Percentiles rank a stretch among this genome's conserved stretches.
Evolutionary conservation across 1,140 invertebrate species (phyloP).

Genomic region (Trypoxylus dichotomus): DNA sequence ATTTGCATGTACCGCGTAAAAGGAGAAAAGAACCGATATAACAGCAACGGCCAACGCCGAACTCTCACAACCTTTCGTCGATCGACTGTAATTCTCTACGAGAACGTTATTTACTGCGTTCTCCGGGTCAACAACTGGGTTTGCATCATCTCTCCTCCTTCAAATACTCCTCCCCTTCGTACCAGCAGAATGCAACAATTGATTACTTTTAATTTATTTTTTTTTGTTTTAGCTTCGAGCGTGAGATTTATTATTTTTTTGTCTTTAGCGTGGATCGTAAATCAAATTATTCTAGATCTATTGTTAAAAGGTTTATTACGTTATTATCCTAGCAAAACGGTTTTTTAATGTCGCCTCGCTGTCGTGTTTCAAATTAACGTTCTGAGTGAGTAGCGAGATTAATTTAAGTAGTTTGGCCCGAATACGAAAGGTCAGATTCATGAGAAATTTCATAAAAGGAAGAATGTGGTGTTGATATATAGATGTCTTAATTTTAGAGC

Average conservation of each 20-base stretch:
- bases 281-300: not conserved
- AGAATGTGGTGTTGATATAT: too few relatives aligned
- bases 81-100: not conserved
- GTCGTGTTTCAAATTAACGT: too few relatives aligned
- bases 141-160: not conserved
- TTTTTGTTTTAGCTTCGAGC: not conserved
- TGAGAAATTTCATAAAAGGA: too few relatives aligned
- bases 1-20: not conserved
- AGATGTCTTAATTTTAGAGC: too few relatives aligned
- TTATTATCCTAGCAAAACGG: too few relatives aligned
- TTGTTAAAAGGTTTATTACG: not conserved
- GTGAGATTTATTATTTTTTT: not conserved
- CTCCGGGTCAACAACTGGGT: not conserved
- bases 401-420: too few relatives aligned
- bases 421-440: too few relatives aligned
- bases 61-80: not conserved
- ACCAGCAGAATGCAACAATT: not conserved
- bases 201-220: not conserved
- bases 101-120: not conserved
- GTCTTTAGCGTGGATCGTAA: not conserved
- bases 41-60: not conserved
- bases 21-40: not conserved
- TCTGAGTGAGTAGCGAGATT: too few relatives aligned
- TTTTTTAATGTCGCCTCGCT: too few relatives aligned
- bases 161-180: not conserved